These are phyloP conservation scores for Merodon equestris DNA, from an alignment of 2,888 invertebrate species.

Conservation along the genomic window DNA sequence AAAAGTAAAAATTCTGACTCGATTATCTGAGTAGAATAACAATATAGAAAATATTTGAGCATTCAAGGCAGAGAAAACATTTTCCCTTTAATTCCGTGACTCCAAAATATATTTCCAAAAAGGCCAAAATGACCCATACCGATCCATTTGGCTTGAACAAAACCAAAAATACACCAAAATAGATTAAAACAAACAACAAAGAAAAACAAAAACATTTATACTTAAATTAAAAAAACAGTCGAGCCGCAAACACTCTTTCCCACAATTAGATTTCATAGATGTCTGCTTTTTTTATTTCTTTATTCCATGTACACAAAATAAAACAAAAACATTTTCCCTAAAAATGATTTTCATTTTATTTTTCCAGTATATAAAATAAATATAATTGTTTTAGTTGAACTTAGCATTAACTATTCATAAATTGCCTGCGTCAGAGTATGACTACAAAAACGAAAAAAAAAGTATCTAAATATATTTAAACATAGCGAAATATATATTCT, in stretches of 20 bases:
- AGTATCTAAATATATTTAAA: slow-evolving; percentile 34
- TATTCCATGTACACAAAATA: slow-evolving; percentile 18
- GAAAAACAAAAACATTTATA: slow-evolving; percentile 12
- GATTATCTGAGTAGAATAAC: too few relatives aligned
- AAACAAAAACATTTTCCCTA: slow-evolving; percentile 1
- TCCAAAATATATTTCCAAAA: too few relatives aligned
- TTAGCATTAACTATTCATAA: slow-evolving; percentile 57
- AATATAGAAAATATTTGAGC: too few relatives aligned
- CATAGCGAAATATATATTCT: slow-evolving; percentile 57
- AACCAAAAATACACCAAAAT: too few relatives aligned
- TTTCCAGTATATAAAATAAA: background rate
- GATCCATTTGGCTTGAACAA: too few relatives aligned
- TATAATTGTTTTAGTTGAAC: slow-evolving; percentile 29
- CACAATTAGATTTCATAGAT: slow-evolving; percentile 34
- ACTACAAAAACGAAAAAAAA: slow-evolving; percentile 40
- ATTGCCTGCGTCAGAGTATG: slow-evolving; percentile 54
- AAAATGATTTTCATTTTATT: slow-evolving; percentile 12
- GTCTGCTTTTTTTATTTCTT: slow-evolving; percentile 44
- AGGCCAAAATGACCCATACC: too few relatives aligned
- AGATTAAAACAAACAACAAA: slow-evolving; percentile 25
- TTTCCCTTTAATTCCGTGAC: too few relatives aligned
- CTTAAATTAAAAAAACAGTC: background rate
- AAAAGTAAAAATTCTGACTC: too few relatives aligned
- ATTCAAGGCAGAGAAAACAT: too few relatives aligned
- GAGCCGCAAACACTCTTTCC: slow-evolving; percentile 3